phyloP scores from a whole-genome alignment of 2,797 vertebrate genomes.

The Psittacula echo region DNA sequence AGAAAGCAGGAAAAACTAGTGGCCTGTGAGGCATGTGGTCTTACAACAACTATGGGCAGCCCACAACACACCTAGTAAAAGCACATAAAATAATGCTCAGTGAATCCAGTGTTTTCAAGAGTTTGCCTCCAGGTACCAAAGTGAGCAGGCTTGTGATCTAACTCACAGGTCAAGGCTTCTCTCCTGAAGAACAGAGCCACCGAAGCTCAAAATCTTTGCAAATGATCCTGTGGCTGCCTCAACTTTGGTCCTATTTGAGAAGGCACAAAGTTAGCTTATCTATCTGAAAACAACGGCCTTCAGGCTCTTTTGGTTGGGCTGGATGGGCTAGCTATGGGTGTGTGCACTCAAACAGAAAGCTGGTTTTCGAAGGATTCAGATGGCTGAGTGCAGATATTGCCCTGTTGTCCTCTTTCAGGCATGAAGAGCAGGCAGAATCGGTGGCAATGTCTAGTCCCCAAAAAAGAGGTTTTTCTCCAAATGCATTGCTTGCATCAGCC shows the following conservation, averaged over 20 bases:
- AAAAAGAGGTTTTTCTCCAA: neutral
- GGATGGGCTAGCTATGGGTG: neutral
- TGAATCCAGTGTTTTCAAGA: neutral
- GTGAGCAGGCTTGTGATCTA: neutral
- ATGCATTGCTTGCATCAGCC: neutral
- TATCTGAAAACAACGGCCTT: neutral
- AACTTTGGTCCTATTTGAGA: neutral
- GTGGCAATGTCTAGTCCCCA: accelerated
- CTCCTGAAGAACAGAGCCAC: neutral
- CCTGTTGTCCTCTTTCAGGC: neutral
- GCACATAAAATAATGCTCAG: neutral
- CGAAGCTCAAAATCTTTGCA: neutral
- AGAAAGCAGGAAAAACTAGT: neutral
- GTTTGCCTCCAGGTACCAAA: neutral
- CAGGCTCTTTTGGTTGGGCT: neutral
- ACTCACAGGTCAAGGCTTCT: neutral
- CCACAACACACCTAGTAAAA: neutral
- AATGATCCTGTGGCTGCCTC: neutral
- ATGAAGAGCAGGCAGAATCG: neutral
- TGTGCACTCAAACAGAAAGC: neutral
- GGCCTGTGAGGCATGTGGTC: neutral
- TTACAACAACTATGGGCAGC: neutral
- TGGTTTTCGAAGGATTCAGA: neutral
- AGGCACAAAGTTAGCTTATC: neutral
- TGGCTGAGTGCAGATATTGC: neutral